Base-by-base conservation (phyloP, 2,888 invertebrate species). In the Elegia similella region DNA sequence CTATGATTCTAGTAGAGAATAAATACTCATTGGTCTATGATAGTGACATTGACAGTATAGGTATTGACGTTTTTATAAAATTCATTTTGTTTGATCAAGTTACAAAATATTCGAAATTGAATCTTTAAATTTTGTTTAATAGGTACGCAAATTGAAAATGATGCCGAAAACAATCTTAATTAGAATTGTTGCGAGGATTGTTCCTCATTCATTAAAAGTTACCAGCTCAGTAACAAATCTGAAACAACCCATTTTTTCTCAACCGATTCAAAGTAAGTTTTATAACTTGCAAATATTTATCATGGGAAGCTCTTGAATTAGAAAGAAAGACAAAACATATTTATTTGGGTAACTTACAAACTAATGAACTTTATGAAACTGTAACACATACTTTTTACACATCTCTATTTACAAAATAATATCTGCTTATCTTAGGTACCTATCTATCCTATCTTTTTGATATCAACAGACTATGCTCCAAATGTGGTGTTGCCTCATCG, bases 401-500 rank as follows among this genome's bases (percentile, higher is more conserved):
- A n/a, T 38, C n/a, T 38, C n/a, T 38, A 8, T 38, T 38, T n/a
- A 38, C 12, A 12, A 6, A 38, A 38, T 2, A 34, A 34, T 34
- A 10, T 10, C 12, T n/a, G 6, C 13, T 43, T 43, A 10, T 52
- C 17, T 16, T 38, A 7, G 8, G 16, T 34, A 16, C 8, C 43
- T 43, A 16, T 17, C 52, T 12, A 43, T 54, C 0, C 15, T 44
- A 34, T 55, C 46, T 32, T 43, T 44, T 8, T 7, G 1, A 13
- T 54, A 44, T 29, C 7, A 15, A 7, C 23, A 16, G 43, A n/a
- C 42, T 29, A 42, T 54, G 16, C 32, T 43, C 16, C 7, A 7
- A 32, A 43, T 52, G 6, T 10, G 30, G 0, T 34, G 38, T 23
- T 23, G 48, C 58, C 46, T 13, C 32, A 52, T 34, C 73, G 84